Conservation (phyloP, 2,888 invertebrate genomes). For the Pristionchus mayeri region DNA sequence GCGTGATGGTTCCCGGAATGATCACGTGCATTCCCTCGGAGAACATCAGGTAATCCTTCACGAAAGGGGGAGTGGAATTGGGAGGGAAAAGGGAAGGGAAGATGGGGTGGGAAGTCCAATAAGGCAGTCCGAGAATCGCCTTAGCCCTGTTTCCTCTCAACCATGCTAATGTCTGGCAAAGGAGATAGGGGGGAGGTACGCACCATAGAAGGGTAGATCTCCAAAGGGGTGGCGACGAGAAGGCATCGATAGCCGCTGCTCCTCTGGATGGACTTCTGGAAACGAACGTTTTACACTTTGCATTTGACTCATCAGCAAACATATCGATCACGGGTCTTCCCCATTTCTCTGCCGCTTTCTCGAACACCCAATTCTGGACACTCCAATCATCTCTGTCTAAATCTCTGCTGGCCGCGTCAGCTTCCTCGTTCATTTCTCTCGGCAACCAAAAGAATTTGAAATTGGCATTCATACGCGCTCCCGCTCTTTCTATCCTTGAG, state of each 20-base stretch:
- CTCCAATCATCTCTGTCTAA: not conserved
- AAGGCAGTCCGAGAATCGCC: not conserved
- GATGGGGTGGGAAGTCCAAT: slow-evolving; percentile 15
- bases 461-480: not conserved
- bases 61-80: not conserved
- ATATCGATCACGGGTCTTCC: not conserved
- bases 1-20: not conserved
- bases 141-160: slow-evolving; percentile 7
- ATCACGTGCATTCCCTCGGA: not conserved
- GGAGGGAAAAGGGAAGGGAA: slow-evolving; percentile 1
- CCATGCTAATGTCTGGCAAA: not conserved
- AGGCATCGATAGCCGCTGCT: not conserved
- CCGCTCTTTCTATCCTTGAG: not conserved
- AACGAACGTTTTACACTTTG: not conserved
- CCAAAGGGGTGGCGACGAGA: not conserved
- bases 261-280: not conserved
- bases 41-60: slow-evolving; percentile 1
- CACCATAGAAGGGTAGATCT: not conserved
- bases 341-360: not conserved
- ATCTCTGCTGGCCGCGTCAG: not conserved
- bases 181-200: slow-evolving; percentile 1
- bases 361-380: not conserved
- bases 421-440: not conserved
- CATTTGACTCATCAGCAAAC: not conserved
- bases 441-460: not conserved